These are phyloP conservation scores for Cryptotis parvus DNA, from an alignment of 2,113 vertebrate species.

Conservation along the genomic window DNA sequence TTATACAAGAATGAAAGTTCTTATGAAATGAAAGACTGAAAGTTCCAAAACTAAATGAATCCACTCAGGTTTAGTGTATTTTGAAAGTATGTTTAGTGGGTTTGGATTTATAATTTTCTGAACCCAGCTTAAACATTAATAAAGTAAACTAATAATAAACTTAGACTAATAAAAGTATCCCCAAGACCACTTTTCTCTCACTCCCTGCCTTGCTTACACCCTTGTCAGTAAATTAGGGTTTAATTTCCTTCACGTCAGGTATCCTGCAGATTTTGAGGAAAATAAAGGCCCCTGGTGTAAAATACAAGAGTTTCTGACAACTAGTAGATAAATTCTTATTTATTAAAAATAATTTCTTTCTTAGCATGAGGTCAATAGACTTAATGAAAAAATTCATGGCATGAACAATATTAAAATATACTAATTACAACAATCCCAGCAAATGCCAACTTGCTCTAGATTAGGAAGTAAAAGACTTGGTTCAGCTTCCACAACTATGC, in stretches of 20 bases:
- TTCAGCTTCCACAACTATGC: conserved; percentile 7
- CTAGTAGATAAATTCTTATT: conserved; percentile 82
- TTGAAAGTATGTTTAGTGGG: background rate
- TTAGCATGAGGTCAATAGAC: conserved; percentile 80
- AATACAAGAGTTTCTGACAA: conserved; percentile 78
- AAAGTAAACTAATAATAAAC: conserved; percentile 66
- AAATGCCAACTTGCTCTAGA: conserved; percentile 36
- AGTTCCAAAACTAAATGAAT: conserved; percentile 14
- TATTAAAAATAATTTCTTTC: conserved; percentile 86
- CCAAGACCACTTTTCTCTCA: conserved; percentile 59
- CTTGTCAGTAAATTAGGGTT: conserved; percentile 65
- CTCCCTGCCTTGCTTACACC: background rate
- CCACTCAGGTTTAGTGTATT: background rate
- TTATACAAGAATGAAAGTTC: background rate
- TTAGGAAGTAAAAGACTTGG: conserved; percentile 48
- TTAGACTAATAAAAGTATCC: conserved; percentile 67
- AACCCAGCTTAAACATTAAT: conserved; percentile 48
- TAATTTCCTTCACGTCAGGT: conserved; percentile 70
- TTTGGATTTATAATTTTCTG: background rate
- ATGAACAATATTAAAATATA: conserved; percentile 81
- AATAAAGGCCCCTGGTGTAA: conserved; percentile 75
- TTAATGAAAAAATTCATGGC: conserved; percentile 82
- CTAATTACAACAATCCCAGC: conserved; percentile 77
- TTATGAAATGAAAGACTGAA: too few species aligned
- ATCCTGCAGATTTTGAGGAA: conserved; percentile 78